Percentiles rank a stretch among this genome's conserved stretches.
These are phyloP conservation scores for Anagrus nilaparvatae DNA, from an alignment of 1,140 invertebrate species.

Conservation along the genomic window DNA sequence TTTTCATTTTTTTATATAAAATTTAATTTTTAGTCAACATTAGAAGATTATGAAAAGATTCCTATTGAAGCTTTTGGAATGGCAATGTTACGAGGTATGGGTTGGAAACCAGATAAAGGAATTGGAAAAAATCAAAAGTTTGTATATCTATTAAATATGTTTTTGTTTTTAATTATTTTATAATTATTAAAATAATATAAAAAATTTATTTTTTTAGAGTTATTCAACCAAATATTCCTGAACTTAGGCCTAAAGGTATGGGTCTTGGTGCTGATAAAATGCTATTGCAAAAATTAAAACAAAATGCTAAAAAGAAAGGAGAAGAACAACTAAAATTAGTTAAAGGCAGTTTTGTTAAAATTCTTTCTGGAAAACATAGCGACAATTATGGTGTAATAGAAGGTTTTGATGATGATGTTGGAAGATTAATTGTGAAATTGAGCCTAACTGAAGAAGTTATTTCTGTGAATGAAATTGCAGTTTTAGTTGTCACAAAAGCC, in stretches of 20 bases:
- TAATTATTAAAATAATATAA: not conserved
- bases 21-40: conserved; percentile 45
- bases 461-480: conserved; percentile 65
- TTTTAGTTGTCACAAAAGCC: conserved; percentile 62
- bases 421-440: conserved; percentile 69
- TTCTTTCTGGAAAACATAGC: conserved; percentile 60
- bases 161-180: not conserved
- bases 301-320: conserved; percentile 41
- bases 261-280: conserved; percentile 80
- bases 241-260: conserved; percentile 76
- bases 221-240: conserved; percentile 45
- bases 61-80: conserved; percentile 81
- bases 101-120: conserved; percentile 71
- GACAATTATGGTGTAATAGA: conserved; percentile 75
- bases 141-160: conserved; percentile 12
- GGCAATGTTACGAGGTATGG: conserved; percentile 91
- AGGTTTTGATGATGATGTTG: conserved; percentile 77
- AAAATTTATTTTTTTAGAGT: conserved; percentile 29
- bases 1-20: conserved; percentile 11
- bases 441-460: conserved; percentile 57
- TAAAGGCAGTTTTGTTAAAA: conserved; percentile 60
- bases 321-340: conserved; percentile 53
- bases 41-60: conserved; percentile 84
- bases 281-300: conserved; percentile 41
- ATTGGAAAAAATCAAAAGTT: conserved; percentile 54